These are phyloP conservation scores for Hozukius guyotensis DNA, from an alignment of 2,797 vertebrate genomes.

Conservation along the genomic window DNA sequence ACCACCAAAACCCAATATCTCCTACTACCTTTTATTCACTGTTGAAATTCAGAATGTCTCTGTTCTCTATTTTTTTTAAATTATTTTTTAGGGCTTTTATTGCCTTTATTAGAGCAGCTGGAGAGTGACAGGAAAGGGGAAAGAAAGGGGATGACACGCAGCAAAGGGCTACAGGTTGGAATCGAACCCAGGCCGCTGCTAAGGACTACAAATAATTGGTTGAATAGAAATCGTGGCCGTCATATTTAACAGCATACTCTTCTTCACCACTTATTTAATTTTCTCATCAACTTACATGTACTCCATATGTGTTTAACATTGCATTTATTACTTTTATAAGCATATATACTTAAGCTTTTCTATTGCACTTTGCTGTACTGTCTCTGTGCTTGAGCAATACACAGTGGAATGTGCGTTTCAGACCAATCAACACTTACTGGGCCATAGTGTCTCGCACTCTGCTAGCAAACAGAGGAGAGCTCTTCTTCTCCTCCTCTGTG, in stretches of 20 bases:
- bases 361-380: not conserved
- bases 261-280: not conserved
- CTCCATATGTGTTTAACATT: not conserved
- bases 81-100: too few relatives aligned
- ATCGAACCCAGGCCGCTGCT: too few relatives aligned
- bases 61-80: too few relatives aligned
- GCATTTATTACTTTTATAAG: not conserved
- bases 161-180: accelerated
- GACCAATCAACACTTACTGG: slow-evolving; percentile 80
- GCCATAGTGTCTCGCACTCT: slow-evolving; percentile 91
- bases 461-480: slow-evolving; percentile 86
- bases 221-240: not conserved
- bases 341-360: not conserved
- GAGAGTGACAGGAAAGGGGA: too few relatives aligned
- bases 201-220: too few relatives aligned
- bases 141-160: too few relatives aligned
- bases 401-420: not conserved
- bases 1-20: too few relatives aligned
- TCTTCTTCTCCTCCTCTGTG: slow-evolving; percentile 90
- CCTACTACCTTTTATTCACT: too few relatives aligned
- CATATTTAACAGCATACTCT: not conserved
- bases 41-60: too few relatives aligned
- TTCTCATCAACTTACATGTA: not conserved
- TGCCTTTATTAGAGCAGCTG: too few relatives aligned
- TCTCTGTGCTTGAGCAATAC: not conserved